Conservation (phyloP, 2,797 vertebrate genomes). For the Okamejei kenojei region DNA sequence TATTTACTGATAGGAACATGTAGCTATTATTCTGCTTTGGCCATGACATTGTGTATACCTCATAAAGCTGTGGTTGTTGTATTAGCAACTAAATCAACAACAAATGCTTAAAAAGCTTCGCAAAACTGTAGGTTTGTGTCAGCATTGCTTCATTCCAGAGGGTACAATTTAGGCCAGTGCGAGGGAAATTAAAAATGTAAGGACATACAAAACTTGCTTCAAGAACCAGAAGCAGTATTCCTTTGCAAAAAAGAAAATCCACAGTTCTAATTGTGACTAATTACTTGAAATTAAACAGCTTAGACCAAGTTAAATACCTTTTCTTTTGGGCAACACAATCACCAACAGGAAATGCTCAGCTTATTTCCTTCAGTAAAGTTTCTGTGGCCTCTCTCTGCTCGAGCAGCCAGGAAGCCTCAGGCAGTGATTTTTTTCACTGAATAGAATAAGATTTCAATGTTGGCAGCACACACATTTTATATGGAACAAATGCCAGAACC, state of each 20-base stretch:
- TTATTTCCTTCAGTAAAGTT: not conserved
- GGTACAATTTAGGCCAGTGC: not conserved
- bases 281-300: slow-evolving; percentile 10
- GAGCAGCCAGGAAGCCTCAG: not conserved
- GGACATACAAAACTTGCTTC: not conserved
- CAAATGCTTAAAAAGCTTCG: slow-evolving; percentile 3
- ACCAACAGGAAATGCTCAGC: slow-evolving; percentile 7
- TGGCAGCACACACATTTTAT: slow-evolving; percentile 14
- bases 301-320: not conserved
- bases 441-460: slow-evolving; percentile 31
- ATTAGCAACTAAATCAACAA: slow-evolving; percentile 25
- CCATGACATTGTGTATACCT: not conserved
- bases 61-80: slow-evolving; percentile 1
- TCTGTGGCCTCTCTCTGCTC: slow-evolving; percentile 2
- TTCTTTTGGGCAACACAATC: not conserved
- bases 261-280: not conserved
- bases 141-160: not conserved
- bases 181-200: not conserved
- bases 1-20: not conserved
- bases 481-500: not conserved
- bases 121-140: not conserved
- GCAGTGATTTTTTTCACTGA: slow-evolving; percentile 11
- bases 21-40: not conserved
- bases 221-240: not conserved
- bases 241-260: not conserved